Evolutionary conservation across 2,113 vertebrate genomes (phyloP), one percentile per base, ranked within the genome.

Genomic region (Xyrauchen texanus): DNA sequence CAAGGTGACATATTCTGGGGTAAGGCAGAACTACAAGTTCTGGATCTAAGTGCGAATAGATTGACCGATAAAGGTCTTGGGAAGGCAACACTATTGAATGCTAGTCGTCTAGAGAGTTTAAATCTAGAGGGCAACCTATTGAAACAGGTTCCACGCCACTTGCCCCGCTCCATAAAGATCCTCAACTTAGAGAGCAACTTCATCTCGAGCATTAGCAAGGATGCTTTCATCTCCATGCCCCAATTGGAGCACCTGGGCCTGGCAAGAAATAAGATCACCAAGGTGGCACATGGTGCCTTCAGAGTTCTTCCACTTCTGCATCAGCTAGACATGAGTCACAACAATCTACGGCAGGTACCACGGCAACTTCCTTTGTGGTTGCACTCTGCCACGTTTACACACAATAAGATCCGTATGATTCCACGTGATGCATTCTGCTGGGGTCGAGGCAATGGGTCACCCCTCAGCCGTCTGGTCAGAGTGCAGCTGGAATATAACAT

Each of bases 81-180:
- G 7, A 87, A 80, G 44, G 83, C 63, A 0, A 87, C 86, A 4
- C 89, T 94, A 15, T 12, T 76, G 76, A 92, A 92, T 16, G 64
- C 83, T 47, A 90, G 85, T 60, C 85, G 81, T 80, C 81, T 93
- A 63, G 93, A 94, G 86, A 93, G 92, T 83, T 88, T 93, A 44
- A 92, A 92, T 66, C 76, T 92, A 53, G 90, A 87, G 57, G 91
- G 90, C 0, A 90, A 94, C 81, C 68, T 86, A n/a, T 78, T 94
- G 2, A 86, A 82, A 68, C 79, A 82, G 71, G 44, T 93, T 62
- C 90, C 89, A 6, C 82, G 77, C 15, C 83, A 91, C 80, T 90
- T 94, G 8, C 86, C 87, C 3, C 45, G 0, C 6, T 88, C 87
- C 34, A 83, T 88, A 1, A 93, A 92, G 85, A 87, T 91, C 0